Base-by-base conservation (phyloP, 2,797 vertebrate species). In the Parambassis ranga region DNA sequence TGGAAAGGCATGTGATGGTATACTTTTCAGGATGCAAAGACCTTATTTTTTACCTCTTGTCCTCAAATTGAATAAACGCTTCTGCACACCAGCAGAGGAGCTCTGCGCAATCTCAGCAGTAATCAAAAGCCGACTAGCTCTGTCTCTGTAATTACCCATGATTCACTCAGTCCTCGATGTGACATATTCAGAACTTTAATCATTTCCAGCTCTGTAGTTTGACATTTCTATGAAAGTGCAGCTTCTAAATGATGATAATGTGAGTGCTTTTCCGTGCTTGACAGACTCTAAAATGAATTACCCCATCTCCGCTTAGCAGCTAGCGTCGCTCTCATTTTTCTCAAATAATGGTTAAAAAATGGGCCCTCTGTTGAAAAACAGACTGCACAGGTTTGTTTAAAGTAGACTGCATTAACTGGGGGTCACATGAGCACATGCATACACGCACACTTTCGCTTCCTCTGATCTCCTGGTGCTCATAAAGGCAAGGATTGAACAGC, bases 251-350 rank as follows among this genome's bases (percentile, higher is more conserved):
- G 73, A 88, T 86, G 79, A 86, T 85, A 73, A 86, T 82, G 69
- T 74, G 81, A 80, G 75, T 52, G 67, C 74, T 80, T 85, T 85
- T 83, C 82, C 53, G 39, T 65, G 85, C 84, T 81, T 56, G 71
- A 81, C 70, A 68, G 76, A 77, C 86, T 83, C 73, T 61, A 47
- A 90, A 90, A 89, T 88, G 56, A 87, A 89, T 90, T 72, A 84
- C 77, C 58, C 63, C 47, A 82, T 88, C 84, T 84, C 47, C 48
- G 68, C 66, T 66, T 61, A 43, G 55, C 74, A 81, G 81, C 49
- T 63, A 74, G 75, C 14, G 6, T 10, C 19, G 38, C 44, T 20
- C 62, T 67, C 33, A 46, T 63, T 82, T 78, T 66, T 60, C 75
- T 76, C 13, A 33, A 73, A 73, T 65, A 71, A 73, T 59, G 56